These are phyloP conservation scores for Zaprionus kolodkinae DNA, from an alignment of 1,140 invertebrate genomes.

Conservation along the genomic window DNA sequence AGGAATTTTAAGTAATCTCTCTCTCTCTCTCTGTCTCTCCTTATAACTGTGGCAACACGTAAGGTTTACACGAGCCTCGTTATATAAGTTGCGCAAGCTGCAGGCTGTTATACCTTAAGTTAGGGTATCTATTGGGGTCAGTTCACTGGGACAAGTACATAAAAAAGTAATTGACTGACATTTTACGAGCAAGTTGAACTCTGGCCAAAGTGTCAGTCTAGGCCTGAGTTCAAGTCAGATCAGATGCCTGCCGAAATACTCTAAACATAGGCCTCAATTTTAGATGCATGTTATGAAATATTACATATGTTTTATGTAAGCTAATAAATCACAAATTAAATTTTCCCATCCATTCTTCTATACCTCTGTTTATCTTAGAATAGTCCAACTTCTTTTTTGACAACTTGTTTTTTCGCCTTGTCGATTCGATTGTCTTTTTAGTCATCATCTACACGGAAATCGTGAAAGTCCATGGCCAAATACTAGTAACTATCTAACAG, in stretches of 20 bases:
- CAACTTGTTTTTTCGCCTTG: not conserved
- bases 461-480: conserved; percentile 65
- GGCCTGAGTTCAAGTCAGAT: conserved; percentile 26
- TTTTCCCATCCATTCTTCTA: too few species aligned
- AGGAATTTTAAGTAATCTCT: conserved; percentile 7
- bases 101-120: not conserved
- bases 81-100: not conserved
- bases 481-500: conserved; percentile 27
- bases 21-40: too few species aligned
- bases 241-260: not conserved
- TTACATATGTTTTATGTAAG: not conserved
- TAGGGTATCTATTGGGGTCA: conserved; percentile 8
- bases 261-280: not conserved
- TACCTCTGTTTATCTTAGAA: too few species aligned
- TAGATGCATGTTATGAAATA: not conserved
- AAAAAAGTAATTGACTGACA: conserved; percentile 6
- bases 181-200: conserved; percentile 6
- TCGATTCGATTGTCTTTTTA: conserved; percentile 1
- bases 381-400: too few species aligned
- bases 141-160: conserved; percentile 30
- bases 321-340: not conserved
- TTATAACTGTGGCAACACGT: not conserved
- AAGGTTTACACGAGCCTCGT: not conserved
- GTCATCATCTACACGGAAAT: conserved; percentile 56
- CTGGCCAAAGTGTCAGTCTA: conserved; percentile 3